Evolutionary conservation across 2,888 invertebrate genomes (phyloP).

Genomic region (Drosophila prolongata): DNA sequence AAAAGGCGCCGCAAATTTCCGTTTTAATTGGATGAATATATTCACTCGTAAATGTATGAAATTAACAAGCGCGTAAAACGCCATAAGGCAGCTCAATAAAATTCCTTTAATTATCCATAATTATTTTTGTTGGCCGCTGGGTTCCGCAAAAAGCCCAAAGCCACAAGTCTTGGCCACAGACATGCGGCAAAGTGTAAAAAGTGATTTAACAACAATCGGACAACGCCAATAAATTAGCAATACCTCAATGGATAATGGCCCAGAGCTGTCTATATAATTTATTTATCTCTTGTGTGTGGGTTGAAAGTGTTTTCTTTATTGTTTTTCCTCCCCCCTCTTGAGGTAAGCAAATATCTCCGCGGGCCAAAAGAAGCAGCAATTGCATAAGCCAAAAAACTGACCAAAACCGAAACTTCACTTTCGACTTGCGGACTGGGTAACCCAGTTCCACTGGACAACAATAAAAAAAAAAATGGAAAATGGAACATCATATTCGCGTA

Average conservation of each 20-base stretch:
- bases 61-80: conserved; percentile 57
- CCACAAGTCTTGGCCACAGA: conserved; percentile 22
- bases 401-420: conserved; percentile 63
- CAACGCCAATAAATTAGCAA: conserved; percentile 72
- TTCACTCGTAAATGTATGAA: conserved; percentile 53
- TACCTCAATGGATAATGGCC: conserved; percentile 68
- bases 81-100: conserved; percentile 54
- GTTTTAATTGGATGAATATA: conserved; percentile 36
- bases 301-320: conserved; percentile 57
- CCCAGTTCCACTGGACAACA: conserved; percentile 61
- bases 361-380: conserved; percentile 40
- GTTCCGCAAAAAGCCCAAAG: conserved; percentile 55
- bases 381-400: conserved; percentile 55
- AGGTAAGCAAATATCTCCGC: conserved; percentile 32
- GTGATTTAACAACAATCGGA: conserved; percentile 68
- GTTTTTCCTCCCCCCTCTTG: conserved; percentile 23
- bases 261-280: conserved; percentile 51
- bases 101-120: conserved; percentile 67
- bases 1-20: conserved; percentile 16
- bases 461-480: too few relatives aligned
- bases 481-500: conserved; percentile 59
- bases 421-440: conserved; percentile 71
- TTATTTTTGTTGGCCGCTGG: conserved; percentile 44
- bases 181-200: conserved; percentile 64
- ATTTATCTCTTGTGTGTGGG: conserved; percentile 65